Evolutionary conservation across 2,888 invertebrate genomes (phyloP).

Genomic region (Ectemnius continuus): DNA sequence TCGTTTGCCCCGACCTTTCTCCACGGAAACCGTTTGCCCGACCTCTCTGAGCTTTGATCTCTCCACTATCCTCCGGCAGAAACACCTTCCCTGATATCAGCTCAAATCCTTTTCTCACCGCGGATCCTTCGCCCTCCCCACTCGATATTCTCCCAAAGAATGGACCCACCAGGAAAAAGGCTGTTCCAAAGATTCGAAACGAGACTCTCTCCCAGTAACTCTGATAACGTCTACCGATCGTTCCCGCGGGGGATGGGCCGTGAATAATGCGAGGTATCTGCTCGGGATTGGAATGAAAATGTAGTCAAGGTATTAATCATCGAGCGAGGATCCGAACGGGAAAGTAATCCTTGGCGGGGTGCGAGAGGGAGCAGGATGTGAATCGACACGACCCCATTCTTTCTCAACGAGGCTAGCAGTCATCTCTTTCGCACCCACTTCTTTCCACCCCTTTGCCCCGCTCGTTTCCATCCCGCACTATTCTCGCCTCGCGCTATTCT

Average conservation of each 20-base stretch:
- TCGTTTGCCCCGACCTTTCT: slow-evolving; percentile 4
- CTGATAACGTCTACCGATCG: neutral
- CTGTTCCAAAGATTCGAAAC: neutral
- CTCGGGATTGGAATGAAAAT: slow-evolving; percentile 21
- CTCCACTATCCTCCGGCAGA: neutral
- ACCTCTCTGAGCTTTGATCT: slow-evolving; percentile 5
- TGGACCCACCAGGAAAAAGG: no score
- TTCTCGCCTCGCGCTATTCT: neutral
- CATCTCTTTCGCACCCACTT: neutral
- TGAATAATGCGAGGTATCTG: neutral
- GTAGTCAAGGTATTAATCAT: slow-evolving; percentile 33
- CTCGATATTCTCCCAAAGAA: no score
- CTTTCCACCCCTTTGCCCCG: neutral
- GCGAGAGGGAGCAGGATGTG: slow-evolving; percentile 30
- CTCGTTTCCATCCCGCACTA: neutral
- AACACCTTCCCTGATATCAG: neutral
- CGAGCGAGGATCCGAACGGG: slow-evolving; percentile 20
- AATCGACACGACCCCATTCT: slow-evolving; percentile 45
- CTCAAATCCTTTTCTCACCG: neutral
- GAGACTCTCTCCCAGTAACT: neutral
- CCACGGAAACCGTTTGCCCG: slow-evolving; percentile 18
- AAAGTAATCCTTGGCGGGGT: slow-evolving; percentile 22
- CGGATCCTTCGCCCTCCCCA: no score
- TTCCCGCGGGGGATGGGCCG: neutral
- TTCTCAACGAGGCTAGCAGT: slow-evolving; percentile 10